Conservation (phyloP, 1,140 invertebrate species). For the Hyles vespertilio region DNA sequence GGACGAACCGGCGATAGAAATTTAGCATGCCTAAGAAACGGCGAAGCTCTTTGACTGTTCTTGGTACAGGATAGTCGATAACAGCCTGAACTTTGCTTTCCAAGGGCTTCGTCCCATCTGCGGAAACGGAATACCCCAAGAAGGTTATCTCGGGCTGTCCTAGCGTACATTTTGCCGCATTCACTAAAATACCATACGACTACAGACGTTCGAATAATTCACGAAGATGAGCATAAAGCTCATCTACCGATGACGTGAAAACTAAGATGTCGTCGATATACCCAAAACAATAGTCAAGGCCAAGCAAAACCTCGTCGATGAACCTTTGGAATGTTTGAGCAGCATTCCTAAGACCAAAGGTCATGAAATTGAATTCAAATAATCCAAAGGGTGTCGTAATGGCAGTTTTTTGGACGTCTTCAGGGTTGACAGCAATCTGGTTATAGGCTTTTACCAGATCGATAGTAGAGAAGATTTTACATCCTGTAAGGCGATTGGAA, state of each 20-base stretch:
- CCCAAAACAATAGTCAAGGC: constrained; percentile 38
- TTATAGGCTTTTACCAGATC: constrained; percentile 25
- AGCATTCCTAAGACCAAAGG: constrained; percentile 38
- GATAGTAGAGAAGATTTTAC: constrained; percentile 11
- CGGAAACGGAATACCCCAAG: constrained; percentile 34
- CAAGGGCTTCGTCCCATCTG: constrained; percentile 27
- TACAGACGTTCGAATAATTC: constrained; percentile 29
- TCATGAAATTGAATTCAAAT: constrained; percentile 38
- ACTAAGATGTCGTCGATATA: constrained; percentile 77
- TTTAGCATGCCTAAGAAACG: constrained; percentile 20
- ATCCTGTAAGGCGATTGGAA: constrained; percentile 24
- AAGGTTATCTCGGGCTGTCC: constrained; percentile 33
- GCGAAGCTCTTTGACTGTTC: not conserved
- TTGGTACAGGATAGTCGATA: constrained; percentile 38
- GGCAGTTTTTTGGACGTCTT: constrained; percentile 54
- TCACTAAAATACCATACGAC: constrained; percentile 36
- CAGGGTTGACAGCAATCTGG: constrained; percentile 49
- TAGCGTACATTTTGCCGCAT: constrained; percentile 40
- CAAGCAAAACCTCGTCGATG: constrained; percentile 38
- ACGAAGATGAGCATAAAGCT: constrained; percentile 36
- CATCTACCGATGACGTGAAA: constrained; percentile 27
- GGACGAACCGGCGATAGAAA: constrained; percentile 48
- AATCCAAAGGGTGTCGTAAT: constrained; percentile 46
- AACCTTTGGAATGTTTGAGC: constrained; percentile 18
- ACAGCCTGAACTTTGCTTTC: constrained; percentile 30